Evolutionary conservation across 92 coral and sea anemone species (phyloP).

Genomic region (Epizoanthus scotinus): DNA sequence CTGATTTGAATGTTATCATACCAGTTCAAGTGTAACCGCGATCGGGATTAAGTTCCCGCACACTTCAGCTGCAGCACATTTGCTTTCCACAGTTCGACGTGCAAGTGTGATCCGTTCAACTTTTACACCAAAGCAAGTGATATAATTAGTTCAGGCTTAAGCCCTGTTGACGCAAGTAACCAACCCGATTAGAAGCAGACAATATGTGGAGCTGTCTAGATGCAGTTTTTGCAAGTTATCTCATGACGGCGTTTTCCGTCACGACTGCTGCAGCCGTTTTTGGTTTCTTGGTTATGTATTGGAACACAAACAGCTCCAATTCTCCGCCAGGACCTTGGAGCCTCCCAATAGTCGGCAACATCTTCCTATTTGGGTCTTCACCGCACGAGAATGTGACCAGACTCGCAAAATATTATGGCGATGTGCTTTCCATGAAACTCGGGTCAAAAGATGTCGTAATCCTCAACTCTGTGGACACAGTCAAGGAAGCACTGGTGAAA

Average conservation of each 20-base stretch:
- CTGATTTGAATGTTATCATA: slow-evolving; percentile 40
- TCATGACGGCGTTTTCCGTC: slow-evolving; percentile 43
- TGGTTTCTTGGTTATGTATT: slow-evolving; percentile 23
- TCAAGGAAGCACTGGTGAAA: slow-evolving; percentile 91
- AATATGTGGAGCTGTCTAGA: slow-evolving; percentile 31
- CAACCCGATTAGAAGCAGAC: not conserved
- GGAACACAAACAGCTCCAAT: slow-evolving; percentile 7
- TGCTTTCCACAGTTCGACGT: slow-evolving; percentile 13
- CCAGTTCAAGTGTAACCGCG: slow-evolving; percentile 34
- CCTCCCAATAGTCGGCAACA: slow-evolving; percentile 87
- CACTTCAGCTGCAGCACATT: slow-evolving; percentile 29
- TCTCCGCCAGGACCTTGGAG: slow-evolving; percentile 97
- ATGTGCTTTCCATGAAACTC: slow-evolving; percentile 85
- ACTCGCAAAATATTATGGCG: slow-evolving; percentile 87
- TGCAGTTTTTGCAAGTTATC: slow-evolving; percentile 28
- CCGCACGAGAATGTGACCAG: slow-evolving; percentile 90
- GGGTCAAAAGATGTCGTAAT: slow-evolving; percentile 91
- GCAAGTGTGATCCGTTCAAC: not conserved
- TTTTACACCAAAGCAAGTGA: not conserved
- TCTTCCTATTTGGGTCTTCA: slow-evolving; percentile 85
- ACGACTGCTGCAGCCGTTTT: slow-evolving; percentile 40
- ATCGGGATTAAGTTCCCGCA: slow-evolving; percentile 16
- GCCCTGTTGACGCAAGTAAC: not conserved
- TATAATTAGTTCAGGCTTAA: not conserved
- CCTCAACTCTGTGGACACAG: slow-evolving; percentile 82